Evolutionary conservation across 2,888 invertebrate genomes (phyloP).

Genomic region (Argyresthia albistria): DNA sequence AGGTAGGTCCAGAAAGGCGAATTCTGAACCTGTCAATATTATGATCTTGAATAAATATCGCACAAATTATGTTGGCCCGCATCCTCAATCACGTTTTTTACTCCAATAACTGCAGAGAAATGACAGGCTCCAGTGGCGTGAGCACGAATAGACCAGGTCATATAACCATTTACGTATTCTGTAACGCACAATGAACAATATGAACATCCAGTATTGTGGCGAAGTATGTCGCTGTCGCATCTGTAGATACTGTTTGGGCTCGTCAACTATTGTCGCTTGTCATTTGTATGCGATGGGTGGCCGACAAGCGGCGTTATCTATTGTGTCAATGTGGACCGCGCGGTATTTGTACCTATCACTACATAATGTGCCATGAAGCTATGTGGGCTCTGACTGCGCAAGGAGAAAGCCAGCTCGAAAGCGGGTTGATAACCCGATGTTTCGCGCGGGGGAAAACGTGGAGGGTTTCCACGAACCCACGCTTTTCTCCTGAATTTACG

Average conservation of each 20-base stretch:
- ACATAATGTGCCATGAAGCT: not conserved
- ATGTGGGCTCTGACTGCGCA: not conserved
- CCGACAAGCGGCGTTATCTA: constrained; percentile 33
- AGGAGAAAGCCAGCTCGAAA: not conserved
- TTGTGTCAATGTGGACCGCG: constrained; percentile 44
- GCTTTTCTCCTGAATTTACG: no score
- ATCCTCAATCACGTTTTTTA: no score
- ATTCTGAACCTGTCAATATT: no score
- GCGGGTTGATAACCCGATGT: not conserved
- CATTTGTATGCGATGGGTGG: constrained; percentile 44
- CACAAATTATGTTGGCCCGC: no score
- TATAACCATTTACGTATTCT: no score
- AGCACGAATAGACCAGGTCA: no score
- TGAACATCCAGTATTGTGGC: not conserved
- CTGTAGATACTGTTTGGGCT: not conserved
- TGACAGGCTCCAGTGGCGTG: no score
- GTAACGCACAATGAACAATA: not conserved
- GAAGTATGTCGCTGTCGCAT: constrained; percentile 1
- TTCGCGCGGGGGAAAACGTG: not conserved
- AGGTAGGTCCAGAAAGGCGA: no score
- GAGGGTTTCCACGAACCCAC: not conserved
- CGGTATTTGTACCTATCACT: not conserved
- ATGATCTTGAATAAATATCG: no score
- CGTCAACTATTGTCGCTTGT: constrained; percentile 3
- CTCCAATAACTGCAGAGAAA: no score